Base-by-base conservation (phyloP, 2,113 vertebrate species). In the Corythornis vintsioides region DNA sequence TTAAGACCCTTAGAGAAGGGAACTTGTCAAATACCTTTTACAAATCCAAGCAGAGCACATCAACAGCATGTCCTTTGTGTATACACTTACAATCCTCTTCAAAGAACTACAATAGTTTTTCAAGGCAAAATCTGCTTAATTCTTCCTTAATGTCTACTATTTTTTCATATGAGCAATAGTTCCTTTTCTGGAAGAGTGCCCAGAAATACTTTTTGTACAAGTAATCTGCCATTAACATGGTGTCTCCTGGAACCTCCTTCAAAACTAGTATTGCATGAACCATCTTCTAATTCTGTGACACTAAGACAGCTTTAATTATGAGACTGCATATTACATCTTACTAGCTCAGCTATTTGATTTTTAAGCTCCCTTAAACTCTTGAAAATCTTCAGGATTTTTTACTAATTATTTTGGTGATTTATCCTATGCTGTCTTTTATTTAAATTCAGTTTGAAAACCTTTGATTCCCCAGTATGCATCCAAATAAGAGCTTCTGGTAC, bases 391-490 rank as follows among this genome's bases (percentile, higher is more conserved):
- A 64, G 13, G 3, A n/a, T 28, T n/a, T 64, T 61, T 85, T 56
- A 12, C 25, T 60, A 8, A 3, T 45, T 25, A 17, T 26, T 63
- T 56, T 56, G 13, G 7, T 15, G 11, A 61, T 42, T 60, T 78
- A 56, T 43, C 83, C 26, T n/a, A 24, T 64, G 7, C 3, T 56
- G 28, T 16, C 29, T 83, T 48, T 71, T 21, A 7, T 17, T 83
- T 31, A 6, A 56, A 14, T 80, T 33, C 22, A 25, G 16, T 56
- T n/a, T 69, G 7, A 83, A 85, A 79, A 9, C 11, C 40, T 40
- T 40, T 87, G 29, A n/a, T 50, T 8, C 28, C 0, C 1, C 4
- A 26, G 13, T 21, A 63, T 1, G 10, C 29, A 18, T 18, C 16
- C 1, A 12, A 21, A 33, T 57, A 56, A 72, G 42, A 1, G 0